Conservation (phyloP, 2,113 vertebrate genomes). For the Salvelinus fontinalis region DNA sequence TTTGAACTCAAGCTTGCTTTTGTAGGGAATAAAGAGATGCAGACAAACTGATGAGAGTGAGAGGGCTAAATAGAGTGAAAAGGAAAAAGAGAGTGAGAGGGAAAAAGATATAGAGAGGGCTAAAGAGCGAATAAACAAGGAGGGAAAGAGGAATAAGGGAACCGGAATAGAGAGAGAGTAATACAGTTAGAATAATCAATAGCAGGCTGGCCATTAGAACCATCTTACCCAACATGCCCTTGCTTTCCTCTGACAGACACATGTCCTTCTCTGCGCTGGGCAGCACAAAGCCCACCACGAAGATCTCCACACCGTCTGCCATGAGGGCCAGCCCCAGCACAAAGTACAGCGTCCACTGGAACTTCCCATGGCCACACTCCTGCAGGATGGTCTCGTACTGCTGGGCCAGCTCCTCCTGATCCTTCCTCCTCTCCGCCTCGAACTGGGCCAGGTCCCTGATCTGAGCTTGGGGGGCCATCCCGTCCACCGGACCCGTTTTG, state of each 20-base stretch:
- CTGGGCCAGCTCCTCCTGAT: slow-evolving; percentile 90
- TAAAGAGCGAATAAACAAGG: neutral
- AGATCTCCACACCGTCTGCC: slow-evolving; percentile 95
- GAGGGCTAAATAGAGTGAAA: too few species aligned
- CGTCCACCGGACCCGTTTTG: slow-evolving; percentile 66
- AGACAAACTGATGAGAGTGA: too few species aligned
- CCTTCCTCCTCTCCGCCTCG: slow-evolving; percentile 82
- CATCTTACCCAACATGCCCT: slow-evolving; percentile 96
- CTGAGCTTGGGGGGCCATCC: slow-evolving; percentile 61
- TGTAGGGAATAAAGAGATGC: too few species aligned
- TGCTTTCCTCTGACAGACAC: slow-evolving; percentile 97
- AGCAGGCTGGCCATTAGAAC: neutral
- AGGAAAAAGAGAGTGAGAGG: too few species aligned
- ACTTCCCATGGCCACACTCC: slow-evolving; percentile 93
- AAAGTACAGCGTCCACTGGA: slow-evolving; percentile 98
- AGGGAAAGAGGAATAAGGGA: neutral
- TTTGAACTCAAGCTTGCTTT: too few species aligned
- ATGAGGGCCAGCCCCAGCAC: slow-evolving; percentile 94
- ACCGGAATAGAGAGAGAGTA: neutral
- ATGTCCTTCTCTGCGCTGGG: slow-evolving; percentile 97
- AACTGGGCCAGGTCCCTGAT: slow-evolving; percentile 75
- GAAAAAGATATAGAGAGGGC: too few species aligned
- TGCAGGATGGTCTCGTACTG: slow-evolving; percentile 95
- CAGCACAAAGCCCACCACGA: slow-evolving; percentile 95
- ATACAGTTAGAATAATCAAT: neutral